Evolutionary conservation across 37 sponge, comb jelly and placozoan species (phyloP).

Genomic region (Tethya wilhelma): DNA sequence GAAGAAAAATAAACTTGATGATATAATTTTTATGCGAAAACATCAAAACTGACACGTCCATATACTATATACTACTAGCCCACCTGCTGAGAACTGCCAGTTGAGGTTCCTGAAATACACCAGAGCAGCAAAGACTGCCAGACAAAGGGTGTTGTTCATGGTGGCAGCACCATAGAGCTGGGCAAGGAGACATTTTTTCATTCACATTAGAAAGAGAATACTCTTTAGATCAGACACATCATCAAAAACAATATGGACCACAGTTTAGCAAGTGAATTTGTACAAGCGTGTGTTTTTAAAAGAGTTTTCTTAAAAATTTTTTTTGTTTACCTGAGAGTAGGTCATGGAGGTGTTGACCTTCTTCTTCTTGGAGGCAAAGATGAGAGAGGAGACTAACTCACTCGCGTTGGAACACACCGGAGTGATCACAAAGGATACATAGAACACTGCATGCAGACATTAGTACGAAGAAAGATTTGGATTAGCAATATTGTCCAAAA

Average conservation of each 20-base stretch:
- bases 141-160: constrained; percentile 94
- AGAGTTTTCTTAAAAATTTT: too few relatives aligned
- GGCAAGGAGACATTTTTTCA: too few relatives aligned
- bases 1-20: too few relatives aligned
- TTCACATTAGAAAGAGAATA: too few relatives aligned
- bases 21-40: neutral
- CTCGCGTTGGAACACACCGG: constrained; percentile 96
- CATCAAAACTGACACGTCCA: neutral
- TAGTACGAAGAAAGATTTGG: too few relatives aligned
- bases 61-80: neutral
- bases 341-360: constrained; percentile 81
- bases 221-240: too few relatives aligned
- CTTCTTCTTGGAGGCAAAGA: constrained; percentile 89
- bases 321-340: constrained; percentile 87
- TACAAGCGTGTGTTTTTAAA: too few relatives aligned
- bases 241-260: too few relatives aligned
- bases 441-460: too few relatives aligned
- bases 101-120: constrained; percentile 73
- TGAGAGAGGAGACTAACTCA: constrained; percentile 91
- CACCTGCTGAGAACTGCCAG: constrained; percentile 93
- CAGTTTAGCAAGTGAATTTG: too few relatives aligned
- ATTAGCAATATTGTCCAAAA: too few relatives aligned
- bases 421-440: constrained; percentile 89
- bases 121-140: constrained; percentile 86
- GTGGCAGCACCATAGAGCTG: constrained; percentile 95